Base-by-base conservation (phyloP, 1,140 invertebrate genomes). In the Bombus waltoni region DNA sequence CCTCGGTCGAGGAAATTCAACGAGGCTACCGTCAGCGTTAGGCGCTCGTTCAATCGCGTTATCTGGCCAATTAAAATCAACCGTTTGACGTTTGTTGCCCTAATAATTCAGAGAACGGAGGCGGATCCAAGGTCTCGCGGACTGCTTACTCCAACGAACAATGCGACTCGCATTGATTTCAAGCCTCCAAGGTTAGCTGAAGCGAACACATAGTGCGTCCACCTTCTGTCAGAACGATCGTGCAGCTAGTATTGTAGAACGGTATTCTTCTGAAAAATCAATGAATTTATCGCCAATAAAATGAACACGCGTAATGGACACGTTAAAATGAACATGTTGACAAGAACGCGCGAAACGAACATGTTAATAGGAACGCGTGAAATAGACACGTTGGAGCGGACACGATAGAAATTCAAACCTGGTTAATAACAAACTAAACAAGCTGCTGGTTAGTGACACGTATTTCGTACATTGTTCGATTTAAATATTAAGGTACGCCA, bases 61-160 rank as follows among this genome's bases (percentile, higher is more conserved):
- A 89, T 84, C 81, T 82, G 71, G 74, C 79, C 87, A 91, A 92
- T 92, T 91, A 90, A 92, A 92, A 87, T 89, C 89, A 90, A 86
- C 85, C 87, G 86, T 88, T 88, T 85, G 90, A 92, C 90, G 89
- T 93, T 93, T 92, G 89, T 91, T 89, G 89, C 87, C 75, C 84
- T 86, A 90, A 92, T 92, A 92, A 92, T 92, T 90, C 88, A 88
- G 75, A 71, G 87, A 92, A 88, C 86, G 86, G 89, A 88, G 86
- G 79, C 84, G 87, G 73, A 89, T 81, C 35, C 91, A 92, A 92
- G 91, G 91, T 86, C 86, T 76, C 66, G 53, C 81, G 35, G 73
- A 40, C 28, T 57, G 72, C 80, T 85, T 82, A 68, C 85, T 83
- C 80, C 47, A 85, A 85, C 82, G 86, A 85, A 90, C 89, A 89